Evolutionary conservation across 2,113 vertebrate genomes (phyloP).

Genomic region (Capreolus pygargus): DNA sequence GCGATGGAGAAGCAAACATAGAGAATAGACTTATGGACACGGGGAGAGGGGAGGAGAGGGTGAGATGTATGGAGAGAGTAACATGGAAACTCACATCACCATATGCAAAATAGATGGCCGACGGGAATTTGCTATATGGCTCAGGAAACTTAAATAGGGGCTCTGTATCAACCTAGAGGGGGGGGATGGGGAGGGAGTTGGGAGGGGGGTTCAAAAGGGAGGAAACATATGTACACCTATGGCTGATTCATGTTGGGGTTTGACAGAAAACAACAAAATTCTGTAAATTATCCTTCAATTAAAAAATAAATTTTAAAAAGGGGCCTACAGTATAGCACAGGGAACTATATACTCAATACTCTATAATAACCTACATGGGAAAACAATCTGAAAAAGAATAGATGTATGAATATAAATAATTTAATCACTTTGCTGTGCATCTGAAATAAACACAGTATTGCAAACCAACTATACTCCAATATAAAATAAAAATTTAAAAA

Average conservation of each 20-base stretch:
- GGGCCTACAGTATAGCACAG: neutral
- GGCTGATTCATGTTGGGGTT: neutral
- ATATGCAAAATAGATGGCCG: neutral
- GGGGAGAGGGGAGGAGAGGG: no score
- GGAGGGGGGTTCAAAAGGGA: neutral
- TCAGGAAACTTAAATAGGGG: neutral
- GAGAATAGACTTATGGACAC: neutral
- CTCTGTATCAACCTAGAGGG: neutral
- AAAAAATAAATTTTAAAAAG: neutral
- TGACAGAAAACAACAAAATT: neutral
- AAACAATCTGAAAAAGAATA: neutral
- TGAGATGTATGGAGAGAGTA: neutral
- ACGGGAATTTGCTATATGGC: rapidly evolving
- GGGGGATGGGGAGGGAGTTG: neutral
- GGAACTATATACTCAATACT: neutral
- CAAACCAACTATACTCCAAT: neutral
- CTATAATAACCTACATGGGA: neutral
- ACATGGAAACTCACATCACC: neutral
- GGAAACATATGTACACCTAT: neutral
- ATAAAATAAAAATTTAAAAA: neutral
- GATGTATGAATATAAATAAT: neutral
- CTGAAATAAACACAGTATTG: neutral
- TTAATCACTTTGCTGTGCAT: neutral
- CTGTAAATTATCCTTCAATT: neutral
- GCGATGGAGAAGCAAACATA: neutral